A percentile compares a stretch with the other conserved stretches of the same genome.
Evolutionary conservation across 2,113 vertebrate species (phyloP).

Genomic region (Tyto alba): DNA sequence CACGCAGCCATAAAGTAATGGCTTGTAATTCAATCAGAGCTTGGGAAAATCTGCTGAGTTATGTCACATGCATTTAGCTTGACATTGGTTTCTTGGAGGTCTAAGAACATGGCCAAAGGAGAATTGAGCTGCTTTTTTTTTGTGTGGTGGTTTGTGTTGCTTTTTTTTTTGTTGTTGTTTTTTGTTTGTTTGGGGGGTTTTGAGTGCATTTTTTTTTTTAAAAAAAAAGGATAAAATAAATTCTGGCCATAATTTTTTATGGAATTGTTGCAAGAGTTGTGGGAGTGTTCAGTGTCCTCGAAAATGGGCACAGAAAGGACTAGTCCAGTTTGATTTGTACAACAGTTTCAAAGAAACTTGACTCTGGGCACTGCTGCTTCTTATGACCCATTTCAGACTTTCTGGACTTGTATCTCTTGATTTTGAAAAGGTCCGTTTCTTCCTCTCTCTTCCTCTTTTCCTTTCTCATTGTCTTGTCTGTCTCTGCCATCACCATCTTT

Average conservation of each 20-base stretch:
- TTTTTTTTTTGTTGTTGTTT: not conserved
- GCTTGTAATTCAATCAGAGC: constrained; percentile 52
- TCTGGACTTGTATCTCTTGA: not conserved
- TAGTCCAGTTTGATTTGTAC: not conserved
- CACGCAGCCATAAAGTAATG: not conserved
- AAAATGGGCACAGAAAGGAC: not conserved
- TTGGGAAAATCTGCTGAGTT: constrained; percentile 36
- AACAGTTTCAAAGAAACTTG: not conserved
- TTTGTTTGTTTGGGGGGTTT: not conserved
- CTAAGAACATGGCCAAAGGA: not conserved
- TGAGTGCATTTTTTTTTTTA: not conserved
- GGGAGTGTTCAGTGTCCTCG: not conserved
- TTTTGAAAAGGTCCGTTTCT: not conserved
- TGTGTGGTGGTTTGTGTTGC: not conserved
- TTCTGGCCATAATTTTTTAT: constrained; percentile 25
- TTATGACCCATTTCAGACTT: not conserved
- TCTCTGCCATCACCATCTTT: not conserved
- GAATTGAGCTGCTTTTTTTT: constrained; percentile 1
- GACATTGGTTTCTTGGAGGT: constrained; percentile 26
- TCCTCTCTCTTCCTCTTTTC: not conserved
- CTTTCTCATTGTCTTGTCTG: not conserved
- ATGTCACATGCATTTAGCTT: constrained; percentile 8
- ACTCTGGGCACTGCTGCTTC: not conserved
- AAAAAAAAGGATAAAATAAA: not conserved
- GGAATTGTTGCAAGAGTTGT: not conserved